Conservation (phyloP, 2,797 vertebrate species). For the Emys orbicularis region DNA sequence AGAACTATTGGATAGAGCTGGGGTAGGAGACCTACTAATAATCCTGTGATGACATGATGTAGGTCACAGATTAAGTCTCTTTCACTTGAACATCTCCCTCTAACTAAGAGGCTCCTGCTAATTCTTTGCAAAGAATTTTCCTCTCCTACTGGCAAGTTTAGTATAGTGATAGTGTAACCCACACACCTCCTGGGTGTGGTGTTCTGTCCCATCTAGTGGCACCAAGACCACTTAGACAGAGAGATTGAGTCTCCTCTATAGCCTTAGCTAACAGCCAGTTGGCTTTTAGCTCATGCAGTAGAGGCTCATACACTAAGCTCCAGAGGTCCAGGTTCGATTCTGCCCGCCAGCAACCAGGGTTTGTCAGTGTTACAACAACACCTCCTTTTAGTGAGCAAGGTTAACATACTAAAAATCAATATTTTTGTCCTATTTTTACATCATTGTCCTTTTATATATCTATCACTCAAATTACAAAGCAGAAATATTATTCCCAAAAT, state of each 20-base stretch:
- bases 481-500: neutral
- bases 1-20: neutral
- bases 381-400: neutral
- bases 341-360: too few species aligned
- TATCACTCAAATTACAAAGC: neutral
- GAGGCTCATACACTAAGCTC: too few species aligned
- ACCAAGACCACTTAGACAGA: too few species aligned
- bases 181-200: too few species aligned
- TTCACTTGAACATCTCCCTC: neutral
- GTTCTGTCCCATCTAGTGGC: too few species aligned
- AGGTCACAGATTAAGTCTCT: neutral
- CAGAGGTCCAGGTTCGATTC: too few species aligned
- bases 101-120: rapidly evolving
- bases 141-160: neutral
- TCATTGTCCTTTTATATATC: neutral
- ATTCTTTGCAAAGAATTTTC: neutral
- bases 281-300: too few species aligned
- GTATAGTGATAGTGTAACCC: neutral
- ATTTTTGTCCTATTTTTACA: neutral
- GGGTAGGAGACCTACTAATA: neutral
- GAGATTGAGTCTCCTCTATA: too few species aligned
- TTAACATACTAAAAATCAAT: neutral
- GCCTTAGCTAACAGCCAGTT: too few species aligned
- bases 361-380: neutral
- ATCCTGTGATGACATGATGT: neutral